phyloP scores from a whole-genome alignment of 2,113 vertebrate genomes.

The Regulus satrapa region DNA sequence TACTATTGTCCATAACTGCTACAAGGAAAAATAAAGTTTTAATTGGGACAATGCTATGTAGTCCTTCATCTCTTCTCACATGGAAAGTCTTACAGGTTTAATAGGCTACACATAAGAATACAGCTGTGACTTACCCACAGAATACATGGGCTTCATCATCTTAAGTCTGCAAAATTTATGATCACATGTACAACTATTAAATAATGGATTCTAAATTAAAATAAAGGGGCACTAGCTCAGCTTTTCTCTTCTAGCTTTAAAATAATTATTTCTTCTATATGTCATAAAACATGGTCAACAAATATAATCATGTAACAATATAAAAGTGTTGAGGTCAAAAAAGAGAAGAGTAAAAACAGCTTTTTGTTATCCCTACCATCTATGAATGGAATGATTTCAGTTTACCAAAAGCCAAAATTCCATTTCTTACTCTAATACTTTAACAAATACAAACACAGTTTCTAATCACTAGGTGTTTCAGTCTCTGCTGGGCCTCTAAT shows the following conservation, averaged over 20 bases:
- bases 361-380: not conserved
- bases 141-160: not conserved
- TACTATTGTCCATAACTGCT: not conserved
- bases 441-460: not conserved
- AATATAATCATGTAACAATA: conserved; percentile 10
- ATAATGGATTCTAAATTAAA: not conserved
- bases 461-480: conserved; percentile 78
- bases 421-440: conserved; percentile 7
- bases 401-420: conserved; percentile 62
- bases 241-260: not conserved
- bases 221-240: not conserved
- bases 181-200: not conserved
- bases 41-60: not conserved
- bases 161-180: not conserved
- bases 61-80: not conserved
- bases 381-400: conserved; percentile 70
- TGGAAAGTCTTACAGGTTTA: not conserved
- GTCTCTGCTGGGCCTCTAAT: conserved; percentile 83
- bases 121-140: not conserved
- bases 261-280: not conserved
- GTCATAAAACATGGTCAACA: not conserved
- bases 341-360: conserved; percentile 18
- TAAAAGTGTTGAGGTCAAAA: conserved; percentile 17
- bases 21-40: not conserved
- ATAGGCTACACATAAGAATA: not conserved